phyloP scores from a whole-genome alignment of 2,888 invertebrate genomes.

The Rhabditoides inermis region DNA sequence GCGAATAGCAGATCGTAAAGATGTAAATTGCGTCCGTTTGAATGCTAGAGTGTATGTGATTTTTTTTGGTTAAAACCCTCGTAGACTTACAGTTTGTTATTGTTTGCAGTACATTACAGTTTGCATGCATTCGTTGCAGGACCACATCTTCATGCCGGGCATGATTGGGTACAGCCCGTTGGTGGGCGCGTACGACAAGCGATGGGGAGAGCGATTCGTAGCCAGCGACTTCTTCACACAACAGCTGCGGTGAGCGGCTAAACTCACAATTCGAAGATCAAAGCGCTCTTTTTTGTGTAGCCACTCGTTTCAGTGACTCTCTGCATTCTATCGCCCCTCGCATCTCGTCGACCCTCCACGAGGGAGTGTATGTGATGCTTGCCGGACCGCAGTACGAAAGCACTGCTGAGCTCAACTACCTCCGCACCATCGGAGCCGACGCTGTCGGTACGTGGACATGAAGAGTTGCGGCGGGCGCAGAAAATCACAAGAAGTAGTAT shows the following conservation, averaged over 20 bases:
- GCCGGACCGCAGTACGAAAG: slow-evolving; percentile 55
- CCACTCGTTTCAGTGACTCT: no score
- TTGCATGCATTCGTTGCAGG: slow-evolving; percentile 54
- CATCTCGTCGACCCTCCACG: no score
- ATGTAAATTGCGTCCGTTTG: no score
- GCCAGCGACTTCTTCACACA: no score
- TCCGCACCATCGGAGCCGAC: slow-evolving; percentile 1
- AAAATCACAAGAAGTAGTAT: neutral
- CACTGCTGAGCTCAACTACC: slow-evolving; percentile 1
- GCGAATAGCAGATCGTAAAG: no score
- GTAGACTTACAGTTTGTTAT: no score
- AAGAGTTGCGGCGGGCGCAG: neutral
- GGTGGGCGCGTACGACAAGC: slow-evolving; percentile 59
- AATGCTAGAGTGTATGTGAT: no score
- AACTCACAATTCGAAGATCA: no score
- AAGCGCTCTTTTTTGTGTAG: no score
- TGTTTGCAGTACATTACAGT: no score
- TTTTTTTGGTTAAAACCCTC: no score
- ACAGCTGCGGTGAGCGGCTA: neutral
- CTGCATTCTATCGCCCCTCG: neutral
- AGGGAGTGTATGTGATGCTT: slow-evolving; percentile 84
- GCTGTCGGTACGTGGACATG: neutral
- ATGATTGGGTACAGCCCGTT: slow-evolving; percentile 86
- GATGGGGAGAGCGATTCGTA: slow-evolving; percentile 3
- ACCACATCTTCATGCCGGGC: slow-evolving; percentile 90